Percentiles rank a stretch among this genome's conserved stretches.
These are phyloP conservation scores for Melinaea marsaeus DNA, from an alignment of 2,888 invertebrate species.

Conservation along the genomic window DNA sequence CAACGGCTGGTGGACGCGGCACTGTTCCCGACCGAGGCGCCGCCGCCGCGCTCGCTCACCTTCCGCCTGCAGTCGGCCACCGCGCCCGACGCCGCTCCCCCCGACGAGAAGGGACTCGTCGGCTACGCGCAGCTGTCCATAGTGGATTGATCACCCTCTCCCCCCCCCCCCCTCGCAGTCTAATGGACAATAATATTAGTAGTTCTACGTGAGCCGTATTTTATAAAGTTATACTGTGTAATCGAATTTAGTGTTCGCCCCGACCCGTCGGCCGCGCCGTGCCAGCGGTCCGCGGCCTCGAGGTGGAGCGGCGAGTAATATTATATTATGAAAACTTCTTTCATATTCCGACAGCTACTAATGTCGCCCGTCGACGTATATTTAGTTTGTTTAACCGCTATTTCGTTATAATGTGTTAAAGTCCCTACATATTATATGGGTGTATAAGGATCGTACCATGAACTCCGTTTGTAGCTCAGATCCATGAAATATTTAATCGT, in stretches of 20 bases:
- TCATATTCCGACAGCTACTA: background rate
- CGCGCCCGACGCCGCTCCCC: conserved; percentile 79
- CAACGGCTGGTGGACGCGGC: conserved; percentile 89
- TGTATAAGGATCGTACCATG: conserved; percentile 54
- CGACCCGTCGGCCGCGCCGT: conserved; percentile 4
- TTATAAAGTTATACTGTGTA: conserved; percentile 22
- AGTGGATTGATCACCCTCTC: conserved; percentile 81
- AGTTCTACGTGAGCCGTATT: conserved; percentile 25
- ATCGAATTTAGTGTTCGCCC: conserved; percentile 25
- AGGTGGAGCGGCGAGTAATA: conserved; percentile 10
- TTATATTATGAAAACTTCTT: background rate
- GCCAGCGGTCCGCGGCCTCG: conserved; percentile 7
- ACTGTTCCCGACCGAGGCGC: conserved; percentile 69
- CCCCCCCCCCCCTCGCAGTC: conserved; percentile 21
- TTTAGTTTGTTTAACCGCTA: conserved; percentile 35
- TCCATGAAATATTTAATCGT: conserved; percentile 54
- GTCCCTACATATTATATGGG: conserved; percentile 60
- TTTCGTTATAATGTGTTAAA: conserved; percentile 43
- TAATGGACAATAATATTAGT: conserved; percentile 36
- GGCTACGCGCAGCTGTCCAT: conserved; percentile 99
- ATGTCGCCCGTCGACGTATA: conserved; percentile 17
- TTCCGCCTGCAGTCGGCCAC: conserved; percentile 85
- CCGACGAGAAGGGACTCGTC: conserved; percentile 95
- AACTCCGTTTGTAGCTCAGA: conserved; percentile 63
- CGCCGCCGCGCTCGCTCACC: conserved; percentile 83